These are phyloP conservation scores for Aphrophora alni DNA, from an alignment of 2,888 invertebrate species.

Conservation along the genomic window DNA sequence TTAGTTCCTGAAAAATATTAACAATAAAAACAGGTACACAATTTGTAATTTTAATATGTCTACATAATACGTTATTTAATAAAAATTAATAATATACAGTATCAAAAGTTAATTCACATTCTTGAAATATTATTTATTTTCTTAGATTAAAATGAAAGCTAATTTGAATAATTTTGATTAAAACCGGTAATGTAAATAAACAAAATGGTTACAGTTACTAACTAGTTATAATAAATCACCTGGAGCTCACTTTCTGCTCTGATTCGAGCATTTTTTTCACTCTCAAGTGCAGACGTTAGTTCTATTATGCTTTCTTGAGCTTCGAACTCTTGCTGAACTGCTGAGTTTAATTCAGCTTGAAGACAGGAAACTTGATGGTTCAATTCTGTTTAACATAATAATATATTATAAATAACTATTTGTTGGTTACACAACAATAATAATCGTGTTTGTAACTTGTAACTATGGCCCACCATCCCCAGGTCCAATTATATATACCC, in stretches of 20 bases:
- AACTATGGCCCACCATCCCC: too few species aligned
- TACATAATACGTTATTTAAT: too few species aligned
- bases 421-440: neutral
- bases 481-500: too few species aligned
- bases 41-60: too few species aligned
- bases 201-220: too few species aligned
- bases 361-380: slow-evolving; percentile 69
- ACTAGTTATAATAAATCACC: slow-evolving; percentile 53
- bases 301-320: slow-evolving; percentile 69
- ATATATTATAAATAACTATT: neutral
- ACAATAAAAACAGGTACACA: neutral
- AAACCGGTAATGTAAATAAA: too few species aligned
- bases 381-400: slow-evolving; percentile 61
- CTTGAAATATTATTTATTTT: too few species aligned
- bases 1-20: slow-evolving; percentile 51
- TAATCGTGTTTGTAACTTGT: too few species aligned
- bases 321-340: slow-evolving; percentile 72
- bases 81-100: too few species aligned
- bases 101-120: too few species aligned
- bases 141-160: too few species aligned
- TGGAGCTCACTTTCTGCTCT: slow-evolving; percentile 59
- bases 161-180: too few species aligned
- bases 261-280: slow-evolving; percentile 56
- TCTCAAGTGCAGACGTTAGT: slow-evolving; percentile 61
- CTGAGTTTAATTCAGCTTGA: slow-evolving; percentile 69